A percentile compares a stretch with the other conserved stretches of the same genome.
phyloP scores from a whole-genome alignment of 2,888 invertebrate genomes.

The Euplagia quadripunctaria region DNA sequence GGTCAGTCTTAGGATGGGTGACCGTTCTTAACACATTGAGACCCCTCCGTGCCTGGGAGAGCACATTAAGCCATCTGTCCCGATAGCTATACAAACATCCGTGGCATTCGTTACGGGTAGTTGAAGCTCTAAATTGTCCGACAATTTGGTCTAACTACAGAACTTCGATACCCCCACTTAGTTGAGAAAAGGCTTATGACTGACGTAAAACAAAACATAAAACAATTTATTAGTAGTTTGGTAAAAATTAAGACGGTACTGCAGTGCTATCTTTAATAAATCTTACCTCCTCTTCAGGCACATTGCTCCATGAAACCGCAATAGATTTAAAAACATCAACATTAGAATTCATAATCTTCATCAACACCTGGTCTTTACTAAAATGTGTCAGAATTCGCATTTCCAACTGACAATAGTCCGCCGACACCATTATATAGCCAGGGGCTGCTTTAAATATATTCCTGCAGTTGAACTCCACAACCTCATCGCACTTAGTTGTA shows the following conservation, averaged over 20 bases:
- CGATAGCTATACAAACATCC: no score
- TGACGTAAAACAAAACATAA: no score
- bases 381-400: constrained; percentile 97
- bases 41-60: no score
- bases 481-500: constrained; percentile 58
- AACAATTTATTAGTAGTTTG: not conserved
- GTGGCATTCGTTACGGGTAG: no score
- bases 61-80: no score
- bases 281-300: constrained; percentile 88
- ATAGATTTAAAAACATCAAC: constrained; percentile 95
- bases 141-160: no score
- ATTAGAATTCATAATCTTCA: constrained; percentile 89
- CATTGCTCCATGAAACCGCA: constrained; percentile 94
- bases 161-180: no score
- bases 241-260: not conserved
- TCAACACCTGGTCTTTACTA: constrained; percentile 91
- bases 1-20: no score
- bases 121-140: no score
- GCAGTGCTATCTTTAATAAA: not conserved
- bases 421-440: constrained; percentile 92
- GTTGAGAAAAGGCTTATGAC: no score
- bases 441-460: constrained; percentile 89
- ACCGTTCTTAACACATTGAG: no score
- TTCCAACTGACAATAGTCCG: constrained; percentile 99
- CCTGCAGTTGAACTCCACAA: constrained; percentile 89